A percentile compares a stretch with the other conserved stretches of the same genome.
Evolutionary conservation across 1,140 invertebrate species (phyloP).

Genomic region (Euwallacea fornicatus): DNA sequence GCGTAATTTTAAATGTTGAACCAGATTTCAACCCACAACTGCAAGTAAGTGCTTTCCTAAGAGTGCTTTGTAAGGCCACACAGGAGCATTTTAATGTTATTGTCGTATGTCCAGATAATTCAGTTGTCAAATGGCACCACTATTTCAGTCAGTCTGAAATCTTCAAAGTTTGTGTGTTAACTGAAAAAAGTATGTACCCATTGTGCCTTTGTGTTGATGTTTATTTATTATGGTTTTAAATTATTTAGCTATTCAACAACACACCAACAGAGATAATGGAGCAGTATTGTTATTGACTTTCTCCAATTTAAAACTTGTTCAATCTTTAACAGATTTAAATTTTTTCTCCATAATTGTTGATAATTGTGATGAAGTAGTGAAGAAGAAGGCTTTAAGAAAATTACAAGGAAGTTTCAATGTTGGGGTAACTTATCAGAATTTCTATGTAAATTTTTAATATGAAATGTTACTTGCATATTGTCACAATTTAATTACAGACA

Average conservation of each 20-base stretch:
- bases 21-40: slow-evolving; percentile 43
- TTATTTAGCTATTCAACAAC: slow-evolving; percentile 24
- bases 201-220: neutral
- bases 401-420: slow-evolving; percentile 44
- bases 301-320: slow-evolving; percentile 38
- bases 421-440: slow-evolving; percentile 46
- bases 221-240: neutral
- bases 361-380: slow-evolving; percentile 43
- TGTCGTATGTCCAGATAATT: slow-evolving; percentile 41
- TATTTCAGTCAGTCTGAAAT: slow-evolving; percentile 36
- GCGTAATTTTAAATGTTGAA: slow-evolving; percentile 48
- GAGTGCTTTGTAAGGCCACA: slow-evolving; percentile 28
- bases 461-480: slow-evolving; percentile 4
- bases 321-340: slow-evolving; percentile 26
- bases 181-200: slow-evolving; percentile 30
- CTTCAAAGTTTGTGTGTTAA: slow-evolving; percentile 39
- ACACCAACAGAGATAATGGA: slow-evolving; percentile 15
- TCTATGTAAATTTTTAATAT: slow-evolving; percentile 41
- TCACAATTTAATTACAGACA: slow-evolving; percentile 27
- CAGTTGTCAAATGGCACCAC: slow-evolving; percentile 43
- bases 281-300: slow-evolving; percentile 29
- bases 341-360: slow-evolving; percentile 45
- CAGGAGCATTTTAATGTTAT: slow-evolving; percentile 16
- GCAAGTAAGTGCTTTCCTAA: slow-evolving; percentile 44
- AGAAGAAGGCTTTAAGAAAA: slow-evolving; percentile 44